Evolutionary conservation across 2,888 invertebrate species (phyloP), one percentile per base, ranked within the genome.

Genomic region (Heliconius charithonia): DNA sequence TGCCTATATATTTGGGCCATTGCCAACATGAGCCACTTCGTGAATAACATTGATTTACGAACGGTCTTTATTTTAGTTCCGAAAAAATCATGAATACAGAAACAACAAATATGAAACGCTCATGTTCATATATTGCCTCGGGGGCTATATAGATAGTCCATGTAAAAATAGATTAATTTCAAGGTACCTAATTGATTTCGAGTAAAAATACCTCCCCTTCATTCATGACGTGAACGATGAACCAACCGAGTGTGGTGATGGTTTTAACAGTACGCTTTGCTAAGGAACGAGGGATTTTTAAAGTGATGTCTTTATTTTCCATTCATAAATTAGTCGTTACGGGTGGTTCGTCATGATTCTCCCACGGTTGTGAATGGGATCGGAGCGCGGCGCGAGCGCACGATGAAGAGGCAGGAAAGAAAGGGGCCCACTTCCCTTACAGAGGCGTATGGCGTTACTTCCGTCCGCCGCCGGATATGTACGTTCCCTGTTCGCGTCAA

Each of bases 391-490:
- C 82, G 83, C 80, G 80, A 82, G 82, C 82, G 83, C 80, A 80
- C 83, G 82, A 83, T 85, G 84, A 84, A 86, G 86, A 85, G 86
- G 89, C 88, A 89, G 88, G 87, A 89, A 91, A 90, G 92, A 94
- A 94, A 92, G 92, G 93, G 93, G 91, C 92, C 90, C 89, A 91
- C 91, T 93, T 94, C 95, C 94, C 92, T 88, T 84, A 89, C 86
- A 83, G 87, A 87, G 88, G 88, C 91, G 90, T 91, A 91, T 92
- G 92, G 91, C 89, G 89, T 86, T 90, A 91, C 92, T 93, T 92
- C 93, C 93, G 89, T 85, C 79, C 85, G 86, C 86, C 91, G 88
- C 90, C 92, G 94, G 94, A 94, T 89, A 89, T 91, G 88, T 85
- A 87, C 91, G 93, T 90, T 91, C 90, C 90, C 90, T 89, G 89